A percentile compares a stretch with the other conserved stretches of the same genome.
Conservation (phyloP, 2,797 vertebrate species). For the Pipistrellus nathusii region DNA sequence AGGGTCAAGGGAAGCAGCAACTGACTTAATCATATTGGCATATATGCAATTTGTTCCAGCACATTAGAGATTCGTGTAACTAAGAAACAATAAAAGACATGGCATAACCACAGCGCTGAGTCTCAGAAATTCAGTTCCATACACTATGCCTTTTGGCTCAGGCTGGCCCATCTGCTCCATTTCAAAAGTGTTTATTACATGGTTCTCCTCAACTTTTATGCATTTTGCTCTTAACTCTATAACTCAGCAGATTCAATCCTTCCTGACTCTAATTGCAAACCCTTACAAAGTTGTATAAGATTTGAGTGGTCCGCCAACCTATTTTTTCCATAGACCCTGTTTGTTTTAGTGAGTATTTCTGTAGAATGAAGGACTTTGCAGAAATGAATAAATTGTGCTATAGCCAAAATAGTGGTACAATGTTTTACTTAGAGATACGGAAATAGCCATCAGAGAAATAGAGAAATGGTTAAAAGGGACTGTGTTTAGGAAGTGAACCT, state of each 20-base stretch:
- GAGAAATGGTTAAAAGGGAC: not conserved
- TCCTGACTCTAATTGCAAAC: constrained; percentile 24
- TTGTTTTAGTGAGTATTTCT: constrained; percentile 42
- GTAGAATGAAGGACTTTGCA: not conserved
- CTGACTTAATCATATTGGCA: not conserved
- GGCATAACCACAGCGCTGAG: not conserved
- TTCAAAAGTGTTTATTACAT: constrained; percentile 25
- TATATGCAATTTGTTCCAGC: not conserved
- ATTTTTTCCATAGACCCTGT: not conserved
- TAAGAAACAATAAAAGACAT: not conserved
- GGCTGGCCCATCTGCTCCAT: not conserved
- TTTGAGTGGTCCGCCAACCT: not conserved
- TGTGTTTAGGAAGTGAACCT: not conserved
- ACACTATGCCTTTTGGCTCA: not conserved
- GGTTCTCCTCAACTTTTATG: not conserved
- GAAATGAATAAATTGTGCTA: not conserved
- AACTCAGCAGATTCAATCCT: constrained; percentile 13
- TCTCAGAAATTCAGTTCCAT: not conserved
- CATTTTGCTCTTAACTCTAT: not conserved
- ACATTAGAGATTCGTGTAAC: not conserved
- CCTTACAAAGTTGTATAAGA: not conserved
- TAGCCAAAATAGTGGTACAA: not conserved
- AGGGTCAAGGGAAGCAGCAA: not conserved
- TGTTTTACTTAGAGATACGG: not conserved
- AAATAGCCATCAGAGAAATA: not conserved